These are phyloP conservation scores for Marmota monax DNA, from an alignment of 2,113 vertebrate genomes.

Conservation along the genomic window DNA sequence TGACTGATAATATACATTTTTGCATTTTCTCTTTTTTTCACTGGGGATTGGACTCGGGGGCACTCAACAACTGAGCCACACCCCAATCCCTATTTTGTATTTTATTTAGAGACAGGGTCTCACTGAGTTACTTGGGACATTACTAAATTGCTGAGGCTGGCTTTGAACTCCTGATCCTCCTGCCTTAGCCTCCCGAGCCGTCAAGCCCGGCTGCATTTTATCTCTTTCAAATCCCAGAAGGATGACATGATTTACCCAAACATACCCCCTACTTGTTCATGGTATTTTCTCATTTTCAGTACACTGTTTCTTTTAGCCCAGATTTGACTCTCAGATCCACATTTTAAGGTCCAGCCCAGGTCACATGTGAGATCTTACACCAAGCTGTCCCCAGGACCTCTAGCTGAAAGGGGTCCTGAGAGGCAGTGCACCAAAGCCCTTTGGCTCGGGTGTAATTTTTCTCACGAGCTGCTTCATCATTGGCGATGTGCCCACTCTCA, in stretches of 20 bases:
- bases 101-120: no score
- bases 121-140: no score
- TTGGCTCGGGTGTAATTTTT: background rate
- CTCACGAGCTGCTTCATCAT: background rate
- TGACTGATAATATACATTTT: background rate
- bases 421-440: background rate
- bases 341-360: background rate
- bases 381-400: background rate
- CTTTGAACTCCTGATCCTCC: no score
- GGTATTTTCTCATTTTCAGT: background rate
- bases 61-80: no score
- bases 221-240: background rate
- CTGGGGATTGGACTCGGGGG: no score
- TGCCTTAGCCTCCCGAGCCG: no score
- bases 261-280: background rate
- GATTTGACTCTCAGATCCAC: background rate
- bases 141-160: no score
- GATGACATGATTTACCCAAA: background rate
- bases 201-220: background rate
- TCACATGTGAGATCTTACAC: background rate
- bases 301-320: background rate
- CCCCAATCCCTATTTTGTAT: no score
- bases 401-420: background rate
- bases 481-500: background rate
- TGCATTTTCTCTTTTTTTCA: background rate